Evolutionary conservation across 2,888 invertebrate genomes (phyloP).

Genomic region (Iphiclides podalirius): DNA sequence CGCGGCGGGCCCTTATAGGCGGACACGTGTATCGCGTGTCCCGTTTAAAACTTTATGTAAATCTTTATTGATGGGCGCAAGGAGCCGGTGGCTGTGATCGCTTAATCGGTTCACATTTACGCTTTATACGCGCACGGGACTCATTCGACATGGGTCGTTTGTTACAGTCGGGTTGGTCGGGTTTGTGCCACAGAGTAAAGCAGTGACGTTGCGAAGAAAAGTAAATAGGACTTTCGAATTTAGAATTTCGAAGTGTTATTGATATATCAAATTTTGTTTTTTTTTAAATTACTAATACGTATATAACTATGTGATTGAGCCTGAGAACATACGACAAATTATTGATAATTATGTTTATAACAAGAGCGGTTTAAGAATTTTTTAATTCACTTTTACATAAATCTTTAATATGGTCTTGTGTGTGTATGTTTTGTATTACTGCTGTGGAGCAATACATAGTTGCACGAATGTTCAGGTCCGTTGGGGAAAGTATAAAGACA

Average conservation of each 20-base stretch:
- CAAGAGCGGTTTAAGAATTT: too few species aligned
- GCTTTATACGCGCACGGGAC: conserved; percentile 16
- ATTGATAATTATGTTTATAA: too few species aligned
- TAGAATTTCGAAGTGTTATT: neutral
- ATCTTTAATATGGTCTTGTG: too few species aligned
- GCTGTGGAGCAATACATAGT: too few species aligned
- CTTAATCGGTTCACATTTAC: conserved; percentile 21
- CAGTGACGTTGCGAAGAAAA: neutral
- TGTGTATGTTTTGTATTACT: too few species aligned
- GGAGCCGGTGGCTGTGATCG: conserved; percentile 16
- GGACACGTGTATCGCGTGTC: conserved; percentile 16
- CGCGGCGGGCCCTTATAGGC: conserved; percentile 9
- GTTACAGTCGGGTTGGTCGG: too few species aligned
- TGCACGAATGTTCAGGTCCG: too few species aligned
- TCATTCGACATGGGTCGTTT: conserved; percentile 15
- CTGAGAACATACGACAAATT: neutral
- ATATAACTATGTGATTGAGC: neutral
- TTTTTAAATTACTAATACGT: too few species aligned
- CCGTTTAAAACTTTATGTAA: conserved; percentile 12
- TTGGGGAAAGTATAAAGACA: too few species aligned
- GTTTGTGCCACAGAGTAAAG: conserved; percentile 1
- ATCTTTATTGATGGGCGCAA: conserved; percentile 19
- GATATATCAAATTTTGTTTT: neutral
- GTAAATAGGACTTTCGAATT: neutral
- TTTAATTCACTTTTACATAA: too few species aligned